Conservation (phyloP, 2,113 vertebrate species). For the Gavia stellata region DNA sequence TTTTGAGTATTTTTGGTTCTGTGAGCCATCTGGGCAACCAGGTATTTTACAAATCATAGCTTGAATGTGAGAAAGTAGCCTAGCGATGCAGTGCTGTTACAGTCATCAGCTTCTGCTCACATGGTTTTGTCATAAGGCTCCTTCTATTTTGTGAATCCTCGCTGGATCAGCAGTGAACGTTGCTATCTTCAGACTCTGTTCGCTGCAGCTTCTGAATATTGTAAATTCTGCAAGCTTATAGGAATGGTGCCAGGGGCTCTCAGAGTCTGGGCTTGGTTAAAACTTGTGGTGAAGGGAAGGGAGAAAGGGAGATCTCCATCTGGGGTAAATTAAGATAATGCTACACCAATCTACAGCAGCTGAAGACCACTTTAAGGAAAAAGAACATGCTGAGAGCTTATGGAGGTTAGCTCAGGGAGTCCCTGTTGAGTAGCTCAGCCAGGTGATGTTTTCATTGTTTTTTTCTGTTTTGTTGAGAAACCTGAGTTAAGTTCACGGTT, state of each 20-base stretch:
- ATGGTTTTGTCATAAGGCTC: conserved; percentile 41
- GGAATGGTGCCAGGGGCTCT: not conserved
- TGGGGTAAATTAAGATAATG: conserved; percentile 25
- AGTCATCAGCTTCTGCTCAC: conserved; percentile 47
- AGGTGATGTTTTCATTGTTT: not conserved
- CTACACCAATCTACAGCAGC: not conserved
- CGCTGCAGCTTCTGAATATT: conserved; percentile 3
- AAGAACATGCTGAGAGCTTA: not conserved
- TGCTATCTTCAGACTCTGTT: not conserved
- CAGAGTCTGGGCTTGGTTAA: conserved; percentile 21
- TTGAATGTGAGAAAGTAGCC: not conserved
- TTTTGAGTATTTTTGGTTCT: not conserved
- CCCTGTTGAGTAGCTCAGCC: not conserved
- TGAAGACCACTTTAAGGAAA: not conserved
- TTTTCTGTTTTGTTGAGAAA: not conserved
- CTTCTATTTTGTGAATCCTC: not conserved
- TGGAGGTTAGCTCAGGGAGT: not conserved
- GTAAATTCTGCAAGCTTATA: not conserved
- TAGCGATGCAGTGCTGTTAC: not conserved
- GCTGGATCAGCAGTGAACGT: not conserved
- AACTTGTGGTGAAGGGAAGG: not conserved
- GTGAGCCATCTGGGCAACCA: not conserved
- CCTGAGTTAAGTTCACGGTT: not conserved
- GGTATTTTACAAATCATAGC: not conserved
- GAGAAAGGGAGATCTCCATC: not conserved